These are phyloP conservation scores for Phrynocephalus vlangalii DNA, from an alignment of 2,797 vertebrate species.

Conservation along the genomic window DNA sequence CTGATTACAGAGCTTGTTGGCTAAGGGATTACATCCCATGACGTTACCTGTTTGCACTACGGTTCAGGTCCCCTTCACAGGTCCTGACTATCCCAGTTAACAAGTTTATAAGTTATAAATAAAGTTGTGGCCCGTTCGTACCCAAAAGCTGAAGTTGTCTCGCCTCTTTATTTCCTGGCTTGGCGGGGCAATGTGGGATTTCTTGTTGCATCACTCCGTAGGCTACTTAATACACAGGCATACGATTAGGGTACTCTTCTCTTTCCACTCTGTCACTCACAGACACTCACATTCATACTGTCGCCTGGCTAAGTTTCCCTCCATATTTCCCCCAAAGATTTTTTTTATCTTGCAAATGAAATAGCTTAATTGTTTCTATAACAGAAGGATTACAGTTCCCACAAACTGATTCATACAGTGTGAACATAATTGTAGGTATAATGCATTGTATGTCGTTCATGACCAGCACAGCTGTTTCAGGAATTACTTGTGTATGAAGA, in stretches of 20 bases:
- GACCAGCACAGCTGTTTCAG: conserved; percentile 66
- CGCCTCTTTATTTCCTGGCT: no score
- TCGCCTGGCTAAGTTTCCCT: conserved; percentile 65
- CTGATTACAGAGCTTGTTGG: no score
- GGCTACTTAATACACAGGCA: conserved; percentile 58
- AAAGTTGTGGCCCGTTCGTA: no score
- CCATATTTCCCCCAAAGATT: conserved; percentile 55
- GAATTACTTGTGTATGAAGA: conserved; percentile 55
- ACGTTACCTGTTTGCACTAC: no score
- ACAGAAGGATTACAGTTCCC: conserved; percentile 71
- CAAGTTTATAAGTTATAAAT: no score
- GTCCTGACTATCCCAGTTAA: no score
- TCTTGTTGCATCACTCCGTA: conserved; percentile 54
- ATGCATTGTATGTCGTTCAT: conserved; percentile 72
- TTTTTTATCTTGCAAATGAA: conserved; percentile 74
- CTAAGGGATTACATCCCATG: no score
- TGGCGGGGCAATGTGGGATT: conserved; percentile 6
- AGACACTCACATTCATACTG: neutral
- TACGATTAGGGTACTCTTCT: conserved; percentile 55
- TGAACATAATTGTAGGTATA: conserved; percentile 70
- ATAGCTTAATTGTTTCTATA: conserved; percentile 76
- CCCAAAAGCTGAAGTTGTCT: no score
- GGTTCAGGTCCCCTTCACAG: no score
- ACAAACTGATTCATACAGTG: conserved; percentile 65
- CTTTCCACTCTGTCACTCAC: neutral